A percentile compares a stretch with the other conserved stretches of the same genome.
Evolutionary conservation across 2,113 vertebrate genomes (phyloP).

Genomic region (Rhinolophus ferrumequinum): DNA sequence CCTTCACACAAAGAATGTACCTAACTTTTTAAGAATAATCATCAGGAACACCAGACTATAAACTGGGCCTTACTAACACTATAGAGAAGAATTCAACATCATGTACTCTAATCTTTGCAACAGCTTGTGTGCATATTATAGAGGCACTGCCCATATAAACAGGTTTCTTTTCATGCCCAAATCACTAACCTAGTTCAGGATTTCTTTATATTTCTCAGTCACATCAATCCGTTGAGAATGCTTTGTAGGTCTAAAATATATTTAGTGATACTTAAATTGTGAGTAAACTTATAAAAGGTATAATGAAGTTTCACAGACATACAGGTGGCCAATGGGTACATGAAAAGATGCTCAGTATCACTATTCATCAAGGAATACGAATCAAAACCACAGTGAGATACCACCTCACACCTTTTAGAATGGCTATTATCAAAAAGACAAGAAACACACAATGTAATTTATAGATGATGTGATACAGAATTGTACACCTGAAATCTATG

Average conservation of each 20-base stretch:
- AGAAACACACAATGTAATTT: too few species aligned
- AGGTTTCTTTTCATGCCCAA: neutral
- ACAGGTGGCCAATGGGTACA: neutral
- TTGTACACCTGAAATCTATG: too few species aligned
- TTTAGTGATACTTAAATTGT: neutral
- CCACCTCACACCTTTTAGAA: too few species aligned
- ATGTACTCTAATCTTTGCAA: neutral
- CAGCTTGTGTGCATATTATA: neutral
- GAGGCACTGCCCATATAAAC: neutral
- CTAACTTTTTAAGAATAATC: neutral
- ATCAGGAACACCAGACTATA: neutral
- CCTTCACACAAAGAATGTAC: neutral
- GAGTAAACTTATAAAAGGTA: neutral
- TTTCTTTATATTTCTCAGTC: neutral
- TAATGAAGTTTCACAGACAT: neutral
- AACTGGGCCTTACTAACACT: neutral
- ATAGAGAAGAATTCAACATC: neutral
- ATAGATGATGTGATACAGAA: too few species aligned
- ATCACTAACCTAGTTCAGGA: neutral
- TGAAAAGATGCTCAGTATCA: neutral
- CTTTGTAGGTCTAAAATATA: neutral
- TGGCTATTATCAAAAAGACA: too few species aligned
- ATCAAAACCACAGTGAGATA: neutral
- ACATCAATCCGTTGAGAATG: neutral
- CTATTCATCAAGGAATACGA: neutral